Percentiles rank a stretch among this genome's conserved stretches.
Evolutionary conservation across 2,888 invertebrate genomes (phyloP).

Genomic region (Copidosoma aretas): DNA sequence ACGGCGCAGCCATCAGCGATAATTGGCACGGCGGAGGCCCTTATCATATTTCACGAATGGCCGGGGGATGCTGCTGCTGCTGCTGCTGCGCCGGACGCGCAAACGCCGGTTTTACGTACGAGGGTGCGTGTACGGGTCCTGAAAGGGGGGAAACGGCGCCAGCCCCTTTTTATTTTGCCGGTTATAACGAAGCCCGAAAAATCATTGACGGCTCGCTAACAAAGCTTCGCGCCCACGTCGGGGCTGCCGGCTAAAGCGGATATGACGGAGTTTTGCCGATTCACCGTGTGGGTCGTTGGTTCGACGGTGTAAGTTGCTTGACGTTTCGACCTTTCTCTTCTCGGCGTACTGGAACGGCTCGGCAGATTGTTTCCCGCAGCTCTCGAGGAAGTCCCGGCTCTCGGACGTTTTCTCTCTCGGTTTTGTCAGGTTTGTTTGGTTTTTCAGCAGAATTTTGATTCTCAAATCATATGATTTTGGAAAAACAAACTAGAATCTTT

Average conservation of each 20-base stretch:
- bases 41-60: slow-evolving; percentile 58
- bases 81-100: slow-evolving; percentile 44
- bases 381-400: no score
- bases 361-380: no score
- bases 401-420: no score
- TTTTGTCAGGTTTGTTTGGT: no score
- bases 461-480: no score
- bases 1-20: slow-evolving; percentile 62
- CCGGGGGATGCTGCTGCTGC: slow-evolving; percentile 38
- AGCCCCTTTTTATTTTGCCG: slow-evolving; percentile 50
- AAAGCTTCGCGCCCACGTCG: slow-evolving; percentile 48
- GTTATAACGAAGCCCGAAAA: slow-evolving; percentile 54
- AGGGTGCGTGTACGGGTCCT: slow-evolving; percentile 23
- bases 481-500: no score
- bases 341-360: no score
- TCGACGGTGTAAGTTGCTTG: background rate
- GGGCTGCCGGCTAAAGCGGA: background rate
- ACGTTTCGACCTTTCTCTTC: no score
- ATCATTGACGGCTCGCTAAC: slow-evolving; percentile 58
- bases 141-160: slow-evolving; percentile 22
- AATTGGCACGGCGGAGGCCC: slow-evolving; percentile 55
- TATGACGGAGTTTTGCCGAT: background rate
- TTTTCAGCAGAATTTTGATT: no score
- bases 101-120: slow-evolving; percentile 55
- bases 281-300: background rate